Conservation (phyloP, 1,140 invertebrate species). For the Paraescarpia echinospica region DNA sequence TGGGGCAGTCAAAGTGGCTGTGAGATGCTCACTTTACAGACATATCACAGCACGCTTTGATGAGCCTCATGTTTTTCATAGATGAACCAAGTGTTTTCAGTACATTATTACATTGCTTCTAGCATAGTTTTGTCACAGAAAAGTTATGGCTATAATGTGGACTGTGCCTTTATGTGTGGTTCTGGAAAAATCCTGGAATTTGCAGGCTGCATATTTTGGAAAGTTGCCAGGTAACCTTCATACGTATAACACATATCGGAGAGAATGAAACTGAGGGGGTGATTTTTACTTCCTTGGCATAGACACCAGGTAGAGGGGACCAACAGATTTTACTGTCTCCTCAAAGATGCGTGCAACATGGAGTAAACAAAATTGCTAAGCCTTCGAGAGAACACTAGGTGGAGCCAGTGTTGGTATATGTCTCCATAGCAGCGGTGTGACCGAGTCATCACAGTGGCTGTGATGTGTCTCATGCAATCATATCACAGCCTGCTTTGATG, state of each 20-base stretch:
- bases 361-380: too few species aligned
- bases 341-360: too few species aligned
- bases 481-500: slow-evolving; percentile 41
- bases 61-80: slow-evolving; percentile 34
- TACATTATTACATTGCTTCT: background rate
- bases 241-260: too few species aligned
- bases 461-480: slow-evolving; percentile 36
- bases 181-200: too few species aligned
- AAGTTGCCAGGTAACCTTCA: too few species aligned
- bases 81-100: background rate
- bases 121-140: background rate
- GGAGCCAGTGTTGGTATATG: background rate
- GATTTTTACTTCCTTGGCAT: too few species aligned
- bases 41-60: slow-evolving; percentile 58
- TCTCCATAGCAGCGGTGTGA: background rate
- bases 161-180: background rate
- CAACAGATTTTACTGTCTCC: too few species aligned
- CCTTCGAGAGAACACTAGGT: too few species aligned
- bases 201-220: too few species aligned
- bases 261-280: too few species aligned
- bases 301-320: too few species aligned
- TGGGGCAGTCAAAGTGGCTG: slow-evolving; percentile 47
- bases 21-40: slow-evolving; percentile 41
- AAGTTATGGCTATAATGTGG: background rate
- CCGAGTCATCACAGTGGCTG: slow-evolving; percentile 46